Evolutionary conservation across 2,888 invertebrate species (phyloP).

Genomic region (Prosopocoilus inquinatus): DNA sequence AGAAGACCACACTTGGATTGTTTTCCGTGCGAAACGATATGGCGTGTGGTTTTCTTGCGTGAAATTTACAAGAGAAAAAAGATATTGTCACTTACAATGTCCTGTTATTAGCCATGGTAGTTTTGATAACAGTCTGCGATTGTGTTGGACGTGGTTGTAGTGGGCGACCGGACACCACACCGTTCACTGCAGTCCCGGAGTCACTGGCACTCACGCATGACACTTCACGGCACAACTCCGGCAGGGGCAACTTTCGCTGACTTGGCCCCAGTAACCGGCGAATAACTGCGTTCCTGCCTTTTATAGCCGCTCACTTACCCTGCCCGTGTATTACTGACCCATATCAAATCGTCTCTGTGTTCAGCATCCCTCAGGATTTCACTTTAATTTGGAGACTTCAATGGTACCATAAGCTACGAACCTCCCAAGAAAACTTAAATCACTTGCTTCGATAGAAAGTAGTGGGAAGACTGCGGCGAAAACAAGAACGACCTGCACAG

Average conservation of each 20-base stretch:
- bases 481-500: too few relatives aligned
- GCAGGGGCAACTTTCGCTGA: conserved; percentile 34
- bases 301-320: conserved; percentile 36
- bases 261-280: conserved; percentile 36
- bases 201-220: conserved; percentile 30
- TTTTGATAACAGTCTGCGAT: background rate
- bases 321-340: conserved; percentile 23
- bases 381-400: too few relatives aligned
- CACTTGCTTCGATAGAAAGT: too few relatives aligned
- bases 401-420: too few relatives aligned
- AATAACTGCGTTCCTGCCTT: conserved; percentile 35
- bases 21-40: too few relatives aligned
- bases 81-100: background rate
- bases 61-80: too few relatives aligned
- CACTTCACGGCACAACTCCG: conserved; percentile 28
- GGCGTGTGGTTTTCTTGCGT: too few relatives aligned
- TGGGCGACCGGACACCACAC: conserved; percentile 27
- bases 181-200: conserved; percentile 28
- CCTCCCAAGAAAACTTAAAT: too few relatives aligned
- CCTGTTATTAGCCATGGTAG: conserved; percentile 1
- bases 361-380: background rate
- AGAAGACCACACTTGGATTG: too few relatives aligned
- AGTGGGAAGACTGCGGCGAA: too few relatives aligned
- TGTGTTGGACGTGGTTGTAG: conserved; percentile 1
- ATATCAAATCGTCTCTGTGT: conserved; percentile 8